Percentiles rank a stretch among this genome's conserved stretches.
Evolutionary conservation across 2,113 vertebrate species (phyloP).

Genomic region (Caranx melampygus): DNA sequence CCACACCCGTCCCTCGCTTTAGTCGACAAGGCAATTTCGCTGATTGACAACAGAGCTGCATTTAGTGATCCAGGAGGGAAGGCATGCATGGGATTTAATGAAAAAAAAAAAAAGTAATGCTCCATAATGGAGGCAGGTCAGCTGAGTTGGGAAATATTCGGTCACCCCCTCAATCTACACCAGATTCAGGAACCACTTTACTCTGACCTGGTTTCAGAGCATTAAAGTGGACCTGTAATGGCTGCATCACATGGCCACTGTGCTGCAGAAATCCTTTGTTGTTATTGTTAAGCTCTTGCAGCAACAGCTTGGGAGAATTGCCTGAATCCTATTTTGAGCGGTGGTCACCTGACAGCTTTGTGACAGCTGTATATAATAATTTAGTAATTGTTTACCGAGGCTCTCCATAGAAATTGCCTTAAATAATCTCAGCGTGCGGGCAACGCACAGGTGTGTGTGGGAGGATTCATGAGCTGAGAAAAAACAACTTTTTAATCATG

Average conservation of each 20-base stretch:
- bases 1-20: slow-evolving; percentile 42
- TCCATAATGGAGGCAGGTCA: slow-evolving; percentile 68
- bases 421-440: slow-evolving; percentile 15
- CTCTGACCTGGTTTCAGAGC: slow-evolving; percentile 66
- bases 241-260: slow-evolving; percentile 47
- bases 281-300: slow-evolving; percentile 51
- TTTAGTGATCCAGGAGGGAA: slow-evolving; percentile 60
- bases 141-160: slow-evolving; percentile 48
- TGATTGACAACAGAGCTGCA: slow-evolving; percentile 79
- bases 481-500: slow-evolving; percentile 29
- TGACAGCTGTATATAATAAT: slow-evolving; percentile 46
- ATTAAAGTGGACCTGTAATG: slow-evolving; percentile 51
- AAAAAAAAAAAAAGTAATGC: slow-evolving; percentile 63
- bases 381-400: slow-evolving; percentile 43
- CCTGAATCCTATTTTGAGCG: slow-evolving; percentile 52
- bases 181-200: slow-evolving; percentile 48
- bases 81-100: slow-evolving; percentile 60
- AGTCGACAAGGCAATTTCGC: slow-evolving; percentile 76
- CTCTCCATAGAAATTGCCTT: slow-evolving; percentile 28
- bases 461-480: slow-evolving; percentile 4
- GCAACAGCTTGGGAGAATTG: slow-evolving; percentile 60
- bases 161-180: slow-evolving; percentile 25
- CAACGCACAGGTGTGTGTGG: slow-evolving; percentile 15
- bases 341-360: slow-evolving; percentile 53
- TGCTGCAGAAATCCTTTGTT: slow-evolving; percentile 57